phyloP scores from a whole-genome alignment of 2,888 invertebrate genomes.

The Nymphalis polychloros region DNA sequence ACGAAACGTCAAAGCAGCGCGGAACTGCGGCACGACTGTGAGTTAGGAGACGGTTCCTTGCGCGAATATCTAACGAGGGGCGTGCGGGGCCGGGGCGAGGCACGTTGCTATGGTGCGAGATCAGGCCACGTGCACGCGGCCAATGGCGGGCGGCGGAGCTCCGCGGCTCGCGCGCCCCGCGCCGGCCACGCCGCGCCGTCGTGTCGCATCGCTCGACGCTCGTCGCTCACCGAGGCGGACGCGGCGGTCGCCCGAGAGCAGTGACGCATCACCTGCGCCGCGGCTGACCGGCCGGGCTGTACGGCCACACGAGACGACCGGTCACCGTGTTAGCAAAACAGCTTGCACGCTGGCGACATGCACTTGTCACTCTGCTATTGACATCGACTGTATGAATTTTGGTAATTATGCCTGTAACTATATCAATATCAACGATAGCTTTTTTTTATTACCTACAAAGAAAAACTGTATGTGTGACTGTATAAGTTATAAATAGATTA shows the following conservation, averaged over 20 bases:
- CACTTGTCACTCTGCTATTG: neutral
- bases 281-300: neutral
- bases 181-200: slow-evolving; percentile 45
- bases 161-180: slow-evolving; percentile 39
- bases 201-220: slow-evolving; percentile 41
- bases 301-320: slow-evolving; percentile 11
- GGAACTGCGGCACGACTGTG: slow-evolving; percentile 37
- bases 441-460: no score
- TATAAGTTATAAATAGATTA: no score
- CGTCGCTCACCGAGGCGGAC: slow-evolving; percentile 37
- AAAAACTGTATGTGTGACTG: no score
- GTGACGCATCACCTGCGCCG: neutral
- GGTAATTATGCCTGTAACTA: neutral
- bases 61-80: slow-evolving; percentile 53
- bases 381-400: neutral
- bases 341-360: slow-evolving; percentile 3
- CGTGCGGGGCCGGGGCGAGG: slow-evolving; percentile 43
- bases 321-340: slow-evolving; percentile 1
- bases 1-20: slow-evolving; percentile 23
- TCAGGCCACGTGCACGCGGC: slow-evolving; percentile 87
- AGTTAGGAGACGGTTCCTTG: slow-evolving; percentile 41
- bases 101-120: slow-evolving; percentile 86
- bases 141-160: slow-evolving; percentile 77
- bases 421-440: no score
- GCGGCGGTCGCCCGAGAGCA: slow-evolving; percentile 1